A percentile compares a stretch with the other conserved stretches of the same genome.
Evolutionary conservation across 2,888 invertebrate species (phyloP).

Genomic region (Chaetogeoica ovagalla): DNA sequence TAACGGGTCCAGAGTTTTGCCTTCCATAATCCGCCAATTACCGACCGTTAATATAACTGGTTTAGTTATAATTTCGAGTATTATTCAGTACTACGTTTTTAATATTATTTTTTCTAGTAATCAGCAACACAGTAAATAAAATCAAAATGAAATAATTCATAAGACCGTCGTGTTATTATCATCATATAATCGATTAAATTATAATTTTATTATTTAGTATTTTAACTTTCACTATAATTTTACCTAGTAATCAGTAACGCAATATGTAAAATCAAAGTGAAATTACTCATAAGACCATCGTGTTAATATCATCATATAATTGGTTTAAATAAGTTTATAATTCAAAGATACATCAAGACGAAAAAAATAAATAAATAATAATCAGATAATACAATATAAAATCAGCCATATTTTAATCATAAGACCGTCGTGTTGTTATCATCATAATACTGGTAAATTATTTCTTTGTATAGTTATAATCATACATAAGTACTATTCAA

Average conservation of each 20-base stretch:
- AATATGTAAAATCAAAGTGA: slow-evolving; percentile 16
- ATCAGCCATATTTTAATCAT: slow-evolving; percentile 16
- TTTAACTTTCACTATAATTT: background rate
- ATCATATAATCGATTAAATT: background rate
- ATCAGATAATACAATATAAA: slow-evolving; percentile 32
- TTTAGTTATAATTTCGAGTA: no score
- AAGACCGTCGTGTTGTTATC: slow-evolving; percentile 48
- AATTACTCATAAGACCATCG: slow-evolving; percentile 38
- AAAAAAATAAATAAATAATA: background rate
- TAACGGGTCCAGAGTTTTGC: no score
- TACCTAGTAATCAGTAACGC: slow-evolving; percentile 11
- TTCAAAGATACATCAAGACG: background rate
- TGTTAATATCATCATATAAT: slow-evolving; percentile 25
- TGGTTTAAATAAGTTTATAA: background rate
- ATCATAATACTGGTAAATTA: slow-evolving; percentile 9
- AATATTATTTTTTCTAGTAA: background rate
- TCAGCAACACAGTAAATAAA: slow-evolving; percentile 23
- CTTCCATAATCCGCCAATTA: no score
- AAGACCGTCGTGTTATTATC: slow-evolving; percentile 44
- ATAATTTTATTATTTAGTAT: background rate
- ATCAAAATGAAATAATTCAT: slow-evolving; percentile 26
- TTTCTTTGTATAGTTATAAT: no score
- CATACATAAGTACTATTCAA: no score
- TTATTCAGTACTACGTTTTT: no score
- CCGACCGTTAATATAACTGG: no score